These are phyloP conservation scores for Prunella himalayana DNA, from an alignment of 2,113 vertebrate species.

Conservation along the genomic window DNA sequence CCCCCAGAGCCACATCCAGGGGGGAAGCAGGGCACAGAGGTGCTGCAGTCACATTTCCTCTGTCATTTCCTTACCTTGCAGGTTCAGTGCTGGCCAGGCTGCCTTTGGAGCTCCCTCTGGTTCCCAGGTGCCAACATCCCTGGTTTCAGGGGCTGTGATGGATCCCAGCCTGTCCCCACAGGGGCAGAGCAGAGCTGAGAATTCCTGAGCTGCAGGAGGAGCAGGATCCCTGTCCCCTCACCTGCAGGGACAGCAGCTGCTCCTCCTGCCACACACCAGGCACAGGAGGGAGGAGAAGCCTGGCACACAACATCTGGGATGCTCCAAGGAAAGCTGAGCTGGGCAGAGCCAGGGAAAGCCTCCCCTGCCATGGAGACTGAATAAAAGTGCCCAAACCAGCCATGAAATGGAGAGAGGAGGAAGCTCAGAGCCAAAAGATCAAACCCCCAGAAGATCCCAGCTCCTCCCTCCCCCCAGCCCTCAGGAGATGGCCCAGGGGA, in stretches of 20 bases:
- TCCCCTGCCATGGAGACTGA: not conserved
- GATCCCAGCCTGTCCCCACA: not conserved
- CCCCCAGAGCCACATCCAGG: not conserved
- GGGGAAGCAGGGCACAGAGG: not conserved
- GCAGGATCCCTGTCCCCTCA: not conserved
- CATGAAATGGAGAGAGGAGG: rapidly evolving
- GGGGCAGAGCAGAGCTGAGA: not conserved
- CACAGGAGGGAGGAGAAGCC: not conserved
- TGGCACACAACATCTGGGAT: not conserved
- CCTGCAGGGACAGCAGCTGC: not conserved
- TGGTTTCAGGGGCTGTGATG: not conserved
- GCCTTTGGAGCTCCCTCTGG: not conserved
- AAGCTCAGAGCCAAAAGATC: not conserved
- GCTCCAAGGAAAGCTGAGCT: not conserved
- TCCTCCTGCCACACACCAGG: not conserved
- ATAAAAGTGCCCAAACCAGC: not conserved
- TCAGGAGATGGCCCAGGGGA: not conserved
- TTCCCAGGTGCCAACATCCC: not conserved
- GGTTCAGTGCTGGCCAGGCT: not conserved
- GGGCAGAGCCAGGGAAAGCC: not conserved
- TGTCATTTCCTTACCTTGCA: not conserved
- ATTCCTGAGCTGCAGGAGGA: not conserved
- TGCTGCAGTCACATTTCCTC: not conserved
- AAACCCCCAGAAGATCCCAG: not conserved
- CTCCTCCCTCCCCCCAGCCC: not conserved